Percentiles rank a stretch among this genome's conserved stretches.
phyloP scores from a whole-genome alignment of 2,797 vertebrate species.

The Gambusia yucatana region DNA sequence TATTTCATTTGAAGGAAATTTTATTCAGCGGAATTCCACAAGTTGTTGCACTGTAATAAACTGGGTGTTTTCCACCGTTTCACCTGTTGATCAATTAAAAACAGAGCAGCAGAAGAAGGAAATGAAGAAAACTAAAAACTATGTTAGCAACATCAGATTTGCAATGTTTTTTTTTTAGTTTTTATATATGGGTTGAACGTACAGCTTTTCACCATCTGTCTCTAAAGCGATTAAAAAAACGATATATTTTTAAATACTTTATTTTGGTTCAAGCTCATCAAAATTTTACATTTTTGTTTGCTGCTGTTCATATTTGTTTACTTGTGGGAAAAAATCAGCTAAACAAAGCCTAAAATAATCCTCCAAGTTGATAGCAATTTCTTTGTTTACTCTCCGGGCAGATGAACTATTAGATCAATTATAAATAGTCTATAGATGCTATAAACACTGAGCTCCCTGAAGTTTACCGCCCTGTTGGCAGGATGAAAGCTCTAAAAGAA shows the following conservation, averaged over 20 bases:
- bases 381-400: slow-evolving; percentile 25
- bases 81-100: not conserved
- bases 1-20: not conserved
- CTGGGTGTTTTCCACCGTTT: not conserved
- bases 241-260: not conserved
- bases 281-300: not conserved
- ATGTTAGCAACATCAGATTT: not conserved
- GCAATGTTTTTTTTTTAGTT: not conserved
- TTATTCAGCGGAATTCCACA: not conserved
- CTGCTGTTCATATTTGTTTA: not conserved
- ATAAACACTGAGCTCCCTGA: slow-evolving; percentile 18
- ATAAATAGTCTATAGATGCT: slow-evolving; percentile 56
- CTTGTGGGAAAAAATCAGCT: not conserved
- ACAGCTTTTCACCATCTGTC: not conserved
- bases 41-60: not conserved
- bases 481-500: slow-evolving; percentile 43
- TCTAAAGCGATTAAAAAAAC: not conserved
- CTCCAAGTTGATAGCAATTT: not conserved
- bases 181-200: too few species aligned
- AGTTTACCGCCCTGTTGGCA: slow-evolving; percentile 18
- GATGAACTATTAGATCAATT: slow-evolving; percentile 46
- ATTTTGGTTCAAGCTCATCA: not conserved
- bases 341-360: not conserved
- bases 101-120: too few species aligned
- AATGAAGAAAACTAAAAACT: not conserved